Conservation (phyloP, 1,140 invertebrate genomes). For the Lepidurus apus region DNA sequence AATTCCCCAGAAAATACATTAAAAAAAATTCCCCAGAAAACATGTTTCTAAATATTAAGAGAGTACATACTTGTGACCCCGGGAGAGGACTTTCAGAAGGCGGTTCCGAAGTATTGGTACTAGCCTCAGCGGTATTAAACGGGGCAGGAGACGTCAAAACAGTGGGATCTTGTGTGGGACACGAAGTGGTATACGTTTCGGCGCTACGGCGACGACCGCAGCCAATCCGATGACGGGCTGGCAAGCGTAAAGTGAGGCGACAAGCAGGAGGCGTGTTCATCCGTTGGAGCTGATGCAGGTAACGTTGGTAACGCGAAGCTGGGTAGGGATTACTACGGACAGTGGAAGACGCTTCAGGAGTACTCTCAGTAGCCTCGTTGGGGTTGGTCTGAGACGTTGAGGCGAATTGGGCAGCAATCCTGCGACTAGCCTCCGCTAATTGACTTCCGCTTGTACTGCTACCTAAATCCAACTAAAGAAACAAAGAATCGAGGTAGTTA, state of each 20-base stretch:
- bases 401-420: not conserved
- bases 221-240: constrained; percentile 12
- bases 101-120: not conserved
- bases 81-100: not conserved
- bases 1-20: not conserved
- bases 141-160: not conserved
- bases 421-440: not conserved
- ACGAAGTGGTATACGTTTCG: not conserved
- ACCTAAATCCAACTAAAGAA: not conserved
- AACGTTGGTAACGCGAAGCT: not conserved
- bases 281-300: not conserved
- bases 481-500: not conserved
- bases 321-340: not conserved
- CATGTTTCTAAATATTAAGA: not conserved
- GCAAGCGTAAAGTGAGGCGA: not conserved
- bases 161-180: not conserved
- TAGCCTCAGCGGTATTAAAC: not conserved
- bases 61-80: not conserved
- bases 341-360: not conserved
- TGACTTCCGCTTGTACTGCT: not conserved
- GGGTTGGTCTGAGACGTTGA: not conserved
- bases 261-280: not conserved
- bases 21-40: not conserved
- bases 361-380: not conserved
- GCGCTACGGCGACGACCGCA: constrained; percentile 1